phyloP scores from a whole-genome alignment of 1,140 invertebrate genomes.

The Meloidogyne exigua region DNA sequence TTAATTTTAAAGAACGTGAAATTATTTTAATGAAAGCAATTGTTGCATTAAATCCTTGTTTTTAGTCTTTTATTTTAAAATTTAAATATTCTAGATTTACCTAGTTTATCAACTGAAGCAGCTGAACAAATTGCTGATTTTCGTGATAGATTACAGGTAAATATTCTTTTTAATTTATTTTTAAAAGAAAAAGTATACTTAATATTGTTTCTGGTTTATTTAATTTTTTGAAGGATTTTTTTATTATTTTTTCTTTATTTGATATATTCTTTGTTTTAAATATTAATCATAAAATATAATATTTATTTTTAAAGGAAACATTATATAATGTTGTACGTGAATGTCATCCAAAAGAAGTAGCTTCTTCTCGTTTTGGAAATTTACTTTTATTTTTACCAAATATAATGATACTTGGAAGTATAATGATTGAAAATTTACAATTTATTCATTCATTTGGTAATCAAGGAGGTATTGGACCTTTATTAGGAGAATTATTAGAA shows the following conservation, averaged over 20 bases:
- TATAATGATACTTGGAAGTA: conserved; percentile 50
- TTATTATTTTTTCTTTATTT: neutral
- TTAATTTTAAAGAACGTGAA: conserved; percentile 64
- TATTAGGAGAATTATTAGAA: conserved; percentile 57
- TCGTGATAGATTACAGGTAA: conserved; percentile 54
- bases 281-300: no score
- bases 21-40: conserved; percentile 61
- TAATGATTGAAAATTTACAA: conserved; percentile 58
- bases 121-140: conserved; percentile 60
- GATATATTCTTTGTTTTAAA: neutral
- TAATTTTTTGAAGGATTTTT: no score
- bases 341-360: conserved; percentile 62
- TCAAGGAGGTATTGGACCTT: conserved; percentile 53
- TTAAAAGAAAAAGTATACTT: conserved; percentile 59
- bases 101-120: conserved; percentile 51
- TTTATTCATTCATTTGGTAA: conserved; percentile 60
- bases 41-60: conserved; percentile 58
- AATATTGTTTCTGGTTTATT: no score
- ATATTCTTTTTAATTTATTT: no score
- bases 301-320: conserved; percentile 47
- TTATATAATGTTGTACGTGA: conserved; percentile 63
- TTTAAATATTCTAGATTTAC: conserved; percentile 45
- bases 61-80: neutral
- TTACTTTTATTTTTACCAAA: conserved; percentile 57
- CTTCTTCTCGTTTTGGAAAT: conserved; percentile 61